These are phyloP conservation scores for Okapia johnstoni DNA, from an alignment of 2,113 vertebrate genomes.

Conservation along the genomic window DNA sequence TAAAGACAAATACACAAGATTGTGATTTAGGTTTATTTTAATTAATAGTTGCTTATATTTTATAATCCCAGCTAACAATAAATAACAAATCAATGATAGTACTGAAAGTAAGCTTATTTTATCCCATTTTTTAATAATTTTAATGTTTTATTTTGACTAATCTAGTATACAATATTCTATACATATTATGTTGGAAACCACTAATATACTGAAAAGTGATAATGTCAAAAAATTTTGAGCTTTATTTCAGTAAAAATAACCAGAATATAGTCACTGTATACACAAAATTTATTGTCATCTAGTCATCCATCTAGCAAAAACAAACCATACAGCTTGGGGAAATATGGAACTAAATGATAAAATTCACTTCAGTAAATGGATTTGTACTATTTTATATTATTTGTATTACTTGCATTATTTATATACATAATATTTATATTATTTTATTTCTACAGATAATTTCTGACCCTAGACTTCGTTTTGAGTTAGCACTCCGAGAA, in stretches of 20 bases:
- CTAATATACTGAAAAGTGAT: neutral
- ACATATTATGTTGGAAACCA: neutral
- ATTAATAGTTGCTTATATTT: neutral
- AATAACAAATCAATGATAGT: neutral
- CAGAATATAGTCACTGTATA: neutral
- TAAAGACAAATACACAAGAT: neutral
- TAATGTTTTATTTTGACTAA: neutral
- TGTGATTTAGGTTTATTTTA: conserved; percentile 42
- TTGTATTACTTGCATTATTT: conserved; percentile 33
- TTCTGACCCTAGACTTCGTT: conserved; percentile 90
- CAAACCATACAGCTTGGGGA: neutral
- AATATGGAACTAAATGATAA: neutral
- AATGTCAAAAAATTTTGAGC: neutral
- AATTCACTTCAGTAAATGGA: neutral
- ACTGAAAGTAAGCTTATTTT: conserved; percentile 22
- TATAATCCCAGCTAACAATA: neutral
- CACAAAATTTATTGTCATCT: neutral
- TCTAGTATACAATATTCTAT: neutral
- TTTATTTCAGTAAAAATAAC: conserved; percentile 1
- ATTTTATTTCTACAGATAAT: conserved; percentile 86
- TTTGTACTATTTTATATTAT: conserved; percentile 56
- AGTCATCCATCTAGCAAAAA: neutral
- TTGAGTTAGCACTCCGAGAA: conserved; percentile 90
- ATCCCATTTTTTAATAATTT: conserved; percentile 25
- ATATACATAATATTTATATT: neutral